Evolutionary conservation across 2,888 invertebrate species (phyloP).

Genomic region (Ennomos fuscantarius): DNA sequence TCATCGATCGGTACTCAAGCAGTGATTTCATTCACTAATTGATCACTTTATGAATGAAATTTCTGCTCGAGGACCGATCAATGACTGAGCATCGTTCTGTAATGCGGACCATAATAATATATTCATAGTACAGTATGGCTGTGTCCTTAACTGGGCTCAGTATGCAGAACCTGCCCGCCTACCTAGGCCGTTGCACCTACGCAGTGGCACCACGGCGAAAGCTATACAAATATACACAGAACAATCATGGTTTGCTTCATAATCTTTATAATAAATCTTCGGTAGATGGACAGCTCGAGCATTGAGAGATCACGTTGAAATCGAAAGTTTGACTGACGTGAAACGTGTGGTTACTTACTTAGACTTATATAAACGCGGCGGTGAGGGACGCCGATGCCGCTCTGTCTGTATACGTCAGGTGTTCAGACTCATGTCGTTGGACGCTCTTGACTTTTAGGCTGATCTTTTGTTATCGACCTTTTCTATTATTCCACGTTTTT

Average conservation of each 20-base stretch:
- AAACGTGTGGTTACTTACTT: slow-evolving; percentile 27
- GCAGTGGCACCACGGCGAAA: slow-evolving; percentile 20
- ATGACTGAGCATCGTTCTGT: too few relatives aligned
- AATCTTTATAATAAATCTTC: slow-evolving; percentile 24
- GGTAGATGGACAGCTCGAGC: slow-evolving; percentile 22
- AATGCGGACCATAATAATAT: too few relatives aligned
- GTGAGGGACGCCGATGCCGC: slow-evolving; percentile 25
- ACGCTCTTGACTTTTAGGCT: slow-evolving; percentile 16
- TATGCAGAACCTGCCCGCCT: slow-evolving; percentile 57
- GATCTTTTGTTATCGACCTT: slow-evolving; percentile 4
- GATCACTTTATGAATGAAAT: too few relatives aligned
- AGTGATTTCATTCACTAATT: too few relatives aligned
- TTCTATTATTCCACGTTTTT: background rate
- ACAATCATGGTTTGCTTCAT: slow-evolving; percentile 10
- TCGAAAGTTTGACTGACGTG: slow-evolving; percentile 42
- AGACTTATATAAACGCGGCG: slow-evolving; percentile 33
- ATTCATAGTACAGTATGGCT: slow-evolving; percentile 27
- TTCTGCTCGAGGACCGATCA: too few relatives aligned
- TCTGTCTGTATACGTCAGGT: slow-evolving; percentile 18
- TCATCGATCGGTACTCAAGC: too few relatives aligned
- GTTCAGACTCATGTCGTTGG: slow-evolving; percentile 20
- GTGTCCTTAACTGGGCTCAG: slow-evolving; percentile 35
- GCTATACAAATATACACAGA: slow-evolving; percentile 16
- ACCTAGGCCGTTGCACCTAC: slow-evolving; percentile 60
- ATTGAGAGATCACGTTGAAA: slow-evolving; percentile 36